Base-by-base conservation (phyloP, 2,888 invertebrate species). In the Isoperla grammatica region DNA sequence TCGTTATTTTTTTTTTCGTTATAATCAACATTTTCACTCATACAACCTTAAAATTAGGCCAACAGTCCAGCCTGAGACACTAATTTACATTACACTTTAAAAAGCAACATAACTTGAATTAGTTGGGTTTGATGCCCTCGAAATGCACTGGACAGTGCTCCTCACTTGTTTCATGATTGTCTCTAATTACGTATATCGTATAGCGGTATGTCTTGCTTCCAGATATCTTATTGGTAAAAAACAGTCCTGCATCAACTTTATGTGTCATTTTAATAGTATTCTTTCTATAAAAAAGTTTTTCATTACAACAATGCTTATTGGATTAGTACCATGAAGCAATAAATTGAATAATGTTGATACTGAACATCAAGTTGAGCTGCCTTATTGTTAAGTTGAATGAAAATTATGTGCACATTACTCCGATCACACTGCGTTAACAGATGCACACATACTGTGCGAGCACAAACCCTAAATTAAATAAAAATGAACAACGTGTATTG, bases 181-280 rank as follows among this genome's bases (percentile, higher is more conserved):
- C 63, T 48, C 46, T 59, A 59, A 61, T 62, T 62, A 63, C 63
- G 61, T 63, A 63, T 59, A 57, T 62, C 61, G 60, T 63, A 50
- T 61, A 63, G 49, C 59, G 40, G 20, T 42, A 23, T 29, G 29
- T 29, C 4, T 8, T 29, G 29, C n/a, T n/a, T n/a, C n/a, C n/a
- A n/a, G n/a, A n/a, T 29, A 29, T 29, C 49, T 29, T 35, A 29
- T 35, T 50, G 11, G 49, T 50, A 50, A 29, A 50, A 53, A 53
- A 53, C 53, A 53, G 53, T 37, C 37, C 37, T 53, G 53, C 39
- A 53, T 37, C 15, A 39, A 17, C 8, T 53, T 37, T 50, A 50
- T 13, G 9, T 20, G 46, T 46, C 46, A 22, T n/a, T 46, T 39
- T 17, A 39, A 53, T 53, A 17, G n/a, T 29, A 8, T 29, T 29